A percentile compares a stretch with the other conserved stretches of the same genome.
Conservation (phyloP, 2,113 vertebrate species). For the pig (Sus scrofa) region DNA sequence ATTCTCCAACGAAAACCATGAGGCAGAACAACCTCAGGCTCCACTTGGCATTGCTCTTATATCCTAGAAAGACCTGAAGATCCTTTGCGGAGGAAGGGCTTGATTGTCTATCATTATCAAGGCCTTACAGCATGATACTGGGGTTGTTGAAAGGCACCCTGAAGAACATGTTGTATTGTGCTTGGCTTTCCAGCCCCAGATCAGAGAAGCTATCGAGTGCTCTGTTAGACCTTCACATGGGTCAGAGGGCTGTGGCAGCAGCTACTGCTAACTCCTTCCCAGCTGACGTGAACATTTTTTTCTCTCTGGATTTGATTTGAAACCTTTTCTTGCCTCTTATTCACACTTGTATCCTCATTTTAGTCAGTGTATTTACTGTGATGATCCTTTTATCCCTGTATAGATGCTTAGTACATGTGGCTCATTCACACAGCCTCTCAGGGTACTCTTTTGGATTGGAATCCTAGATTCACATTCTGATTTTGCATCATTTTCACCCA, state of each 20-base stretch:
- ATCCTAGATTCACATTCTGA: background rate
- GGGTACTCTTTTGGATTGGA: slow-evolving; percentile 28
- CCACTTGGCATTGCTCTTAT: background rate
- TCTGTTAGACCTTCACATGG: background rate
- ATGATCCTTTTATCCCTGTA: background rate
- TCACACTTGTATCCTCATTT: slow-evolving; percentile 29
- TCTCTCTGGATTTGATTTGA: background rate
- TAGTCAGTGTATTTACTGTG: background rate
- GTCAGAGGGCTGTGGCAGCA: background rate
- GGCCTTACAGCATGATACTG: background rate
- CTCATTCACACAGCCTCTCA: background rate
- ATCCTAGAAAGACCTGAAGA: background rate
- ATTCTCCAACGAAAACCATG: background rate
- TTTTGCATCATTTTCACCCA: slow-evolving; percentile 27
- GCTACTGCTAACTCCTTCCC: background rate
- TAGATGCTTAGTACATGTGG: background rate
- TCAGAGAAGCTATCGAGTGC: background rate
- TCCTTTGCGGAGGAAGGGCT: background rate
- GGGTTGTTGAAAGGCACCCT: background rate
- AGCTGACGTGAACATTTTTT: background rate
- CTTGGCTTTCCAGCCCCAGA: background rate
- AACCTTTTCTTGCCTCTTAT: background rate
- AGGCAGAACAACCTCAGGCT: background rate
- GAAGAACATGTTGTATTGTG: background rate
- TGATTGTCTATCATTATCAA: background rate